Percentiles rank a stretch among this genome's conserved stretches.
phyloP scores from a whole-genome alignment of 2,797 vertebrate genomes.

The Tarsius wallacei region DNA sequence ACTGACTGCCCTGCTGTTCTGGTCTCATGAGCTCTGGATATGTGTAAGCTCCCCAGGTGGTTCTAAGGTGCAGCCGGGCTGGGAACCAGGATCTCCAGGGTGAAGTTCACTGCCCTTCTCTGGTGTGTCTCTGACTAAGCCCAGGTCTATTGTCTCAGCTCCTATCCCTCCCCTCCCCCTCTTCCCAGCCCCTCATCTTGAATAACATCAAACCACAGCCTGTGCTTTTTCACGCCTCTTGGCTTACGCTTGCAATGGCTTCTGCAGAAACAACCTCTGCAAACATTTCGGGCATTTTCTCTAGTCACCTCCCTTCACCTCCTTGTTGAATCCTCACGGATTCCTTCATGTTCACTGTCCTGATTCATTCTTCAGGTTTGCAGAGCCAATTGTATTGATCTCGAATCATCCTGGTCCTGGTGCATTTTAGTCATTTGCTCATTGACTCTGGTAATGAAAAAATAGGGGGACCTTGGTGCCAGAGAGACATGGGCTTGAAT shows the following conservation, averaged over 20 bases:
- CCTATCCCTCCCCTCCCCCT: too few relatives aligned
- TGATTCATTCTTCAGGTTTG: neutral
- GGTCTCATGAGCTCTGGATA: neutral
- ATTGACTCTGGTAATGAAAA: neutral
- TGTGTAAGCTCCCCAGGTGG: neutral
- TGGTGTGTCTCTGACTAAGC: fast-evolving
- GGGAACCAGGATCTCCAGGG: neutral
- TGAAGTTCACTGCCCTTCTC: neutral
- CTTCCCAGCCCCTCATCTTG: fast-evolving
- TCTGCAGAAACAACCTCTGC: neutral
- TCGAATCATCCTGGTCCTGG: neutral
- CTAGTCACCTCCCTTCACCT: neutral
- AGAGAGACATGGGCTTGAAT: neutral
- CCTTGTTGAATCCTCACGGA: fast-evolving
- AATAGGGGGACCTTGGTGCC: fast-evolving
- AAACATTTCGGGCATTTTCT: fast-evolving
- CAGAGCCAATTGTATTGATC: too few relatives aligned
- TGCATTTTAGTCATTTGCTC: fast-evolving
- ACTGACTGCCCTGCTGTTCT: too few relatives aligned
- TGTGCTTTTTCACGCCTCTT: fast-evolving
- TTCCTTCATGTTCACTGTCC: neutral
- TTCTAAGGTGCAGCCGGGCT: neutral
- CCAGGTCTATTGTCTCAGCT: neutral
- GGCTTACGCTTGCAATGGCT: fast-evolving
- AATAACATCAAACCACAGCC: fast-evolving